Evolutionary conservation across 1,140 invertebrate genomes (phyloP).

Genomic region (Lasioglossum baleicum): DNA sequence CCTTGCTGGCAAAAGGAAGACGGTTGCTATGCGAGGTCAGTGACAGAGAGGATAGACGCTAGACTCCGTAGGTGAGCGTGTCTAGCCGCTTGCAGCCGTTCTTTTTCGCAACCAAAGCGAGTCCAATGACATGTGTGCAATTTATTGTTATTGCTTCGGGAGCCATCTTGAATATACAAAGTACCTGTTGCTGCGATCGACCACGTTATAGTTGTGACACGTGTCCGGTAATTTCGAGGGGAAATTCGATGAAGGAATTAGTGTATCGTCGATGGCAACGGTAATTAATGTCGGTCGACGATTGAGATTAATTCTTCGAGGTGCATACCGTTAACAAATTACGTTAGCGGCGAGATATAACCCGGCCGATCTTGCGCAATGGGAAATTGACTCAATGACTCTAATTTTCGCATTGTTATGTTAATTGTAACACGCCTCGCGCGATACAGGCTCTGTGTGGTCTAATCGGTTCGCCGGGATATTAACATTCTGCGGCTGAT

Average conservation of each 20-base stretch:
- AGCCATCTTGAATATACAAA: not conserved
- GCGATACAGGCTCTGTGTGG: not conserved
- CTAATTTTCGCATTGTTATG: constrained; percentile 62
- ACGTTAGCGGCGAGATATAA: not conserved
- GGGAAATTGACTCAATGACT: constrained; percentile 47
- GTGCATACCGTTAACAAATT: not conserved
- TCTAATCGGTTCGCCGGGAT: constrained; percentile 36
- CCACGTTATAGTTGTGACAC: too few relatives aligned
- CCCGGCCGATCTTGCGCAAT: constrained; percentile 45
- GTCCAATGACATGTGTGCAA: not conserved
- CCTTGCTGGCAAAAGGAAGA: constrained; percentile 24
- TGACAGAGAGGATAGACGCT: constrained; percentile 41
- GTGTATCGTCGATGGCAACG: too few relatives aligned
- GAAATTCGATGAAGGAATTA: too few relatives aligned
- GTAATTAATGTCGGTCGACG: too few relatives aligned
- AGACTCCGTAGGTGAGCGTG: not conserved
- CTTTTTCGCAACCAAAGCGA: constrained; percentile 21
- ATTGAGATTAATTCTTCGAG: not conserved
- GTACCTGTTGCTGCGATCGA: not conserved
- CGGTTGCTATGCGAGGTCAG: constrained; percentile 63
- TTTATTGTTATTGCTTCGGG: not conserved
- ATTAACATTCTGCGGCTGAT: constrained; percentile 18
- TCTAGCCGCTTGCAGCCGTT: constrained; percentile 18
- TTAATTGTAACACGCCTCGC: constrained; percentile 50
- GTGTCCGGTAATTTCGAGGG: too few relatives aligned